Percentiles rank a stretch among this genome's conserved stretches.
phyloP scores from a whole-genome alignment of 2,797 vertebrate species.

The Melanogrammus aeglefinus region DNA sequence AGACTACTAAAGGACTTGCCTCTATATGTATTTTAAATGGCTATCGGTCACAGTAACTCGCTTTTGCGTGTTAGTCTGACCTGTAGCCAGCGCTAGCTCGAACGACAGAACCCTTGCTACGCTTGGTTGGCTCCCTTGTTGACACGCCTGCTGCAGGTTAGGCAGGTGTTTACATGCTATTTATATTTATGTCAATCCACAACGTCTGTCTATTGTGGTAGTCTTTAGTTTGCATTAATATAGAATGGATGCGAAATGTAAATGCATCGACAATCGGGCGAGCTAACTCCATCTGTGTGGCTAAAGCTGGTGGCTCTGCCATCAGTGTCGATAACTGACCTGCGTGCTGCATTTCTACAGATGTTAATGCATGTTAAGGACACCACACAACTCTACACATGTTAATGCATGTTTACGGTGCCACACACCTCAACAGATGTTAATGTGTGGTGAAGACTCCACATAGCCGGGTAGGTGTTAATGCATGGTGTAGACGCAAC shows the following conservation, averaged over 20 bases:
- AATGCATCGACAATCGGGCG: background rate
- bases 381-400: background rate
- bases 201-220: background rate
- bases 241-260: background rate
- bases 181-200: background rate
- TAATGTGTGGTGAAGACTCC: background rate
- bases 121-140: conserved; percentile 38
- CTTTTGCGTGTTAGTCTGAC: background rate
- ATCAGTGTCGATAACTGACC: background rate
- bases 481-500: background rate
- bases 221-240: background rate
- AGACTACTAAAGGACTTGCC: background rate
- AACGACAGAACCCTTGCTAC: background rate
- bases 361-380: background rate
- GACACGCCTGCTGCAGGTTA: conserved; percentile 35
- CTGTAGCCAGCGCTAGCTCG: background rate
- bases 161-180: background rate
- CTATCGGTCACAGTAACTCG: background rate
- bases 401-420: background rate
- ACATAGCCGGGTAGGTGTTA: background rate
- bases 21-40: background rate
- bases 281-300: background rate
- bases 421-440: background rate
- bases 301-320: background rate
- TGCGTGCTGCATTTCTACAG: background rate